Percentiles rank a stretch among this genome's conserved stretches.
Evolutionary conservation across 2,888 invertebrate species (phyloP).

Genomic region (Trisateles emortualis): DNA sequence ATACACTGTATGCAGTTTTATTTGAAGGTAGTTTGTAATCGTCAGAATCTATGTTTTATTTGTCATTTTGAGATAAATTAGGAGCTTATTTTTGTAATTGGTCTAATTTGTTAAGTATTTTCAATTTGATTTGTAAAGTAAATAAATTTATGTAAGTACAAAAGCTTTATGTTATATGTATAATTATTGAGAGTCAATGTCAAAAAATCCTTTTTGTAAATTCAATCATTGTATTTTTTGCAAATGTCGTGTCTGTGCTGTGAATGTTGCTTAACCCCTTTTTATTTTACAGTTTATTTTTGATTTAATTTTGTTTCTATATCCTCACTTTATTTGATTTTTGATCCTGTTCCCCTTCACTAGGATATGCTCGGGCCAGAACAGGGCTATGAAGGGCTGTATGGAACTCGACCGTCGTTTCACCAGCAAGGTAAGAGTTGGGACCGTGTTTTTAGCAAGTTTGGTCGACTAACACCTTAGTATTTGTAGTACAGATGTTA

Average conservation of each 20-base stretch:
- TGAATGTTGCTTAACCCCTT: constrained; percentile 40
- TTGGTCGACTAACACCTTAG: constrained; percentile 64
- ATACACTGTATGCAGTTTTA: too few species aligned
- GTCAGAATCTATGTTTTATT: too few species aligned
- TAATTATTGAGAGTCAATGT: background rate
- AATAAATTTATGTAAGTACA: background rate
- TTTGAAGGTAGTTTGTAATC: too few species aligned
- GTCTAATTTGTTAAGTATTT: too few species aligned
- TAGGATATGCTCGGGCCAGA: constrained; percentile 97
- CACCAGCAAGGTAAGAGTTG: constrained; percentile 93
- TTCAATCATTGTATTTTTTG: constrained; percentile 1
- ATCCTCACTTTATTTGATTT: constrained; percentile 59
- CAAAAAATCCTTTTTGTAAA: constrained; percentile 2
- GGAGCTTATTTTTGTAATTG: too few species aligned
- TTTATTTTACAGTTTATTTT: constrained; percentile 52
- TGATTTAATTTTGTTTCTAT: constrained; percentile 47
- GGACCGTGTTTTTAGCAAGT: constrained; percentile 46
- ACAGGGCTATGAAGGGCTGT: constrained; percentile 97
- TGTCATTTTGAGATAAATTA: too few species aligned
- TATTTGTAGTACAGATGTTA: constrained; percentile 40
- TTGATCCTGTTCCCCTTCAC: constrained; percentile 68
- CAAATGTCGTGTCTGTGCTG: constrained; percentile 29
- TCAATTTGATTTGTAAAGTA: too few species aligned
- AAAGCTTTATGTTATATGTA: background rate
- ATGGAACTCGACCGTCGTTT: constrained; percentile 96